Evolutionary conservation across 64 coral and sea anemone species (phyloP), one percentile per base, ranked within the genome.

Genomic region (Trachythela sp.): DNA sequence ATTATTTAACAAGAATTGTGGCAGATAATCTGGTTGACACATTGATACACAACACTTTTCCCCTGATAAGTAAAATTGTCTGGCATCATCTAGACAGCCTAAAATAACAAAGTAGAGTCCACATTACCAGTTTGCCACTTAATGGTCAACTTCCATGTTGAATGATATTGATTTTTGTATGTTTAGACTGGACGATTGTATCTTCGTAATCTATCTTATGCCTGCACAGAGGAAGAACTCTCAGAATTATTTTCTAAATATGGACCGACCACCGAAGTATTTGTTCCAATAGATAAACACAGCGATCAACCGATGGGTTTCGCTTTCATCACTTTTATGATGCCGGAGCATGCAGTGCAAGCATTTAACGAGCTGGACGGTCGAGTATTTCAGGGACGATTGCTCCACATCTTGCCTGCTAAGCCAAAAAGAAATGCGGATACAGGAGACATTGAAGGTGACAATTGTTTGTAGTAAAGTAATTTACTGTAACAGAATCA

Each of bases 271-370:
- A 92, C 95, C 80, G 95, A 98, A 60, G 94, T 94, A 26, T 92
- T 94, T 51, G 88, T 94, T 36, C 95, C 95, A 14, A 72, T 94
- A 1, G 95, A 98, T 84, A 98, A 94, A 84, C 86, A 85, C 37
- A 93, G 85, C 36, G 88, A 94, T 84, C 94, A 94, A 72, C 87
- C 93, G 6, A 98, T 90, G 41, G 93, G 95, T 41, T 92, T 98
- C 89, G 95, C 93, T 34, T 99, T 94, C 89, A 89, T 99, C 3
- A 99, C 93, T 77, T 94, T 94, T 52, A 60, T 99, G 11, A 99
- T 99, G 91, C 95, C 95, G 39, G 95, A 99, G 40, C 95, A 99
- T 89, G 95, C 95, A 15, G 95, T 99, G 8, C 92, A 99, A 45
- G 95, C 95, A 9, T 94, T 94, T 40, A 91, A 91, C 70, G 89